Percentiles rank a stretch among this genome's conserved stretches.
These are phyloP conservation scores for Petrolisthes cinctipes DNA, from an alignment of 2,888 invertebrate genomes.

Conservation along the genomic window DNA sequence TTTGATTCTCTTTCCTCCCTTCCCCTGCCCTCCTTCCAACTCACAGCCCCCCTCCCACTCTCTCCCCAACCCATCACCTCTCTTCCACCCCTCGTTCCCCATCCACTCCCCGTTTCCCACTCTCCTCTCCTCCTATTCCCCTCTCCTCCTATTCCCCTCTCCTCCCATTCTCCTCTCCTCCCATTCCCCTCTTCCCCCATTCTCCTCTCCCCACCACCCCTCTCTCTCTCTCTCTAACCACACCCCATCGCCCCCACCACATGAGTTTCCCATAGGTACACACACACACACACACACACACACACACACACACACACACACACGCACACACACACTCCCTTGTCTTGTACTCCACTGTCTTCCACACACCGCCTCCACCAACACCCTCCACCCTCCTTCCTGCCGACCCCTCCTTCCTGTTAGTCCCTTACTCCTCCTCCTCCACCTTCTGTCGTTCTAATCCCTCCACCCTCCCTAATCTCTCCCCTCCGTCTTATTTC, in stretches of 20 bases:
- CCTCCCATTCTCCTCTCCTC: no score
- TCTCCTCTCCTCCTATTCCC: not conserved
- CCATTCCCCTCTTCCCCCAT: no score
- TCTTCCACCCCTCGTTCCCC: no score
- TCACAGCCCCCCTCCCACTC: no score
- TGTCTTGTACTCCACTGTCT: no score
- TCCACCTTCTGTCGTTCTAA: not conserved
- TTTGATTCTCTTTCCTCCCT: no score
- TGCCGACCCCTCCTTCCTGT: slow-evolving; percentile 3
- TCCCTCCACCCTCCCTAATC: slow-evolving; percentile 7
- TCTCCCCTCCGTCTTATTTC: not conserved
- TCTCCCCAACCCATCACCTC: not conserved
- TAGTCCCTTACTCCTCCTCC: slow-evolving; percentile 19
- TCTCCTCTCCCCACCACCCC: not conserved
- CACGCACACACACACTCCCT: not conserved
- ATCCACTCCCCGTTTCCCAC: not conserved
- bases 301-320: not conserved
- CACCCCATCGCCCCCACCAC: not conserved
- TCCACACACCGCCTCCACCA: not conserved
- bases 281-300: slow-evolving; percentile 4
- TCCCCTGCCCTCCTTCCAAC: no score
- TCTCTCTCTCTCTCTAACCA: not conserved
- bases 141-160: no score
- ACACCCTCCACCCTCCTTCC: not conserved
- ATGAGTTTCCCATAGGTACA: not conserved